Evolutionary conservation across 2,888 invertebrate genomes (phyloP).

Genomic region (Platerodrilus igneus): DNA sequence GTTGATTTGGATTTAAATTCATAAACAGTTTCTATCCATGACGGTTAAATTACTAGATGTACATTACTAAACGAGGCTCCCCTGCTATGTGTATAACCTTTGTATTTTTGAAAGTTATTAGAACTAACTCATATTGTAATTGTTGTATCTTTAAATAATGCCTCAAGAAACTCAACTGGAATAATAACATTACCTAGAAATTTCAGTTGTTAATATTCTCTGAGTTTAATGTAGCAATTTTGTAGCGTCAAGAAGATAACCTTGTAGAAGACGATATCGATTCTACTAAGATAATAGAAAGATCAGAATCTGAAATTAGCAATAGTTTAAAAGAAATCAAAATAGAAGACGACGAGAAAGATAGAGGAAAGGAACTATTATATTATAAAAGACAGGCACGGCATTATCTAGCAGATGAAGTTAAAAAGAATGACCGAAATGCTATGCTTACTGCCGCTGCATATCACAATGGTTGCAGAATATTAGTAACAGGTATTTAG

Average conservation of each 20-base stretch:
- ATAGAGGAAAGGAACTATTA: constrained; percentile 51
- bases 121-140: too few relatives aligned
- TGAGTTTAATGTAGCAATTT: constrained; percentile 22
- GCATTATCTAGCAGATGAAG: constrained; percentile 70
- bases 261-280: constrained; percentile 68
- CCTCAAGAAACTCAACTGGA: too few relatives aligned
- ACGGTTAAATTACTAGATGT: too few relatives aligned
- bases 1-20: too few relatives aligned
- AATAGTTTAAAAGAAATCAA: constrained; percentile 46
- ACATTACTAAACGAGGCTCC: too few relatives aligned
- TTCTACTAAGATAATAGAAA: constrained; percentile 55
- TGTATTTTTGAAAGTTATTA: too few relatives aligned
- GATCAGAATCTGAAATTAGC: constrained; percentile 47
- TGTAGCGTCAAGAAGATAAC: constrained; percentile 40
- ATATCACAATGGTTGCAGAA: constrained; percentile 73
- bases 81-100: too few relatives aligned
- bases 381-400: constrained; percentile 66
- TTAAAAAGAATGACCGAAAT: constrained; percentile 58
- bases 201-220: constrained; percentile 1
- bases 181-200: too few relatives aligned
- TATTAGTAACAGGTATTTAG: constrained; percentile 73
- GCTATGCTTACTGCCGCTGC: constrained; percentile 73
- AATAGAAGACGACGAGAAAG: constrained; percentile 45
- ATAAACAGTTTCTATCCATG: too few relatives aligned
- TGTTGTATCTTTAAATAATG: too few relatives aligned